Evolutionary conservation across 2,888 invertebrate species (phyloP).

Genomic region (Melipona bicolor): DNA sequence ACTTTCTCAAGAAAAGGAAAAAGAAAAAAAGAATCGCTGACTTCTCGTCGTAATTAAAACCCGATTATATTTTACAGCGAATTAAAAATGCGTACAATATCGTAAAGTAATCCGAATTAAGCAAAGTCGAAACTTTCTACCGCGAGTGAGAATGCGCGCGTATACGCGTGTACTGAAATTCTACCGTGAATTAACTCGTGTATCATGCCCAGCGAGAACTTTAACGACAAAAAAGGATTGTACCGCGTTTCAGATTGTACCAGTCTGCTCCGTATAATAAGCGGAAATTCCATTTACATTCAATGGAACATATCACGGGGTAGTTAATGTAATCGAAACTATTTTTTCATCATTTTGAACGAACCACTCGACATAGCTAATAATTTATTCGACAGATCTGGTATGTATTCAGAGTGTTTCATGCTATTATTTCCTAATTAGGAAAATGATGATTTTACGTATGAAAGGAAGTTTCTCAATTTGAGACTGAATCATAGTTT

Average conservation of each 20-base stretch:
- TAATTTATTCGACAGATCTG: background rate
- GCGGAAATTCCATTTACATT: conserved; percentile 29
- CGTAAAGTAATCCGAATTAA: background rate
- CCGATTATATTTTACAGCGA: background rate
- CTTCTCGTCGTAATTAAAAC: conserved; percentile 4
- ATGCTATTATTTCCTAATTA: too few relatives aligned
- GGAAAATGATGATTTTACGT: too few relatives aligned
- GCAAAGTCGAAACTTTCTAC: conserved; percentile 3
- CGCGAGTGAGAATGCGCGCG: background rate
- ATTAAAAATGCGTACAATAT: background rate
- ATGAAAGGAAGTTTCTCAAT: too few relatives aligned
- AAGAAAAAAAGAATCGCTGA: background rate
- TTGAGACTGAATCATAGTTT: too few relatives aligned
- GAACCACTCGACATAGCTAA: background rate
- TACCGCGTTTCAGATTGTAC: background rate
- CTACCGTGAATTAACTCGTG: background rate
- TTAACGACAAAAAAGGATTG: background rate
- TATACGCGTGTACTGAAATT: conserved; percentile 1
- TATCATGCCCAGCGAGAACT: conserved; percentile 8
- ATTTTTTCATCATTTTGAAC: background rate
- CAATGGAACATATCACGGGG: background rate
- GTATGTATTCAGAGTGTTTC: too few relatives aligned
- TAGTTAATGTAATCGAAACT: background rate
- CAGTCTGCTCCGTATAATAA: background rate
- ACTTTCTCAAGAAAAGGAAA: background rate